Evolutionary conservation across 2,888 invertebrate genomes (phyloP).

Genomic region (Ophraella communa): DNA sequence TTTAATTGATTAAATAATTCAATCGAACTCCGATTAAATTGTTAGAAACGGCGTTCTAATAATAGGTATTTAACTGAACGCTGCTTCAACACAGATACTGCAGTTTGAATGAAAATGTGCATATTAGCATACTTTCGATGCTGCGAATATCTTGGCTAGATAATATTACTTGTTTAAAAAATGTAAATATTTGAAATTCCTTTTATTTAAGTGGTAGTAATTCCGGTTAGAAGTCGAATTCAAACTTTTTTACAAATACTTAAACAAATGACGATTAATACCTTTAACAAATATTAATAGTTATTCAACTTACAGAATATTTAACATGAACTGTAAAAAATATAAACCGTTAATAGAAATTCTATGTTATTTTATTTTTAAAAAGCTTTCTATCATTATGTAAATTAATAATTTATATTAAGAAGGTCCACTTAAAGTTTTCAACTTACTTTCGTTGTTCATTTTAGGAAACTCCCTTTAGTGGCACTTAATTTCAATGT

Average conservation of each 20-base stretch:
- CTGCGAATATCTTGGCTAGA: neutral
- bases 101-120: conserved; percentile 13
- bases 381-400: too few species aligned
- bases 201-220: neutral
- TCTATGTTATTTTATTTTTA: too few species aligned
- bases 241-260: neutral
- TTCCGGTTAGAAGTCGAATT: neutral
- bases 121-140: conserved; percentile 12
- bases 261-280: neutral
- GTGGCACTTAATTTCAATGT: too few species aligned
- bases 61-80: neutral
- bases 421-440: too few species aligned
- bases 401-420: too few species aligned
- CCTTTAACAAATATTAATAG: too few species aligned
- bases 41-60: neutral
- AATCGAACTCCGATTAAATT: neutral
- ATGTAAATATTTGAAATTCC: neutral
- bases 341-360: too few species aligned
- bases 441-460: too few species aligned
- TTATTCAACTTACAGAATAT: too few species aligned
- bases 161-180: neutral
- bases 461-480: too few species aligned
- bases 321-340: too few species aligned
- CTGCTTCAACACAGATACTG: neutral
- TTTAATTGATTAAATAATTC: neutral